Evolutionary conservation across 2,797 vertebrate genomes (phyloP).

Genomic region (Sebastolobus alascanus): DNA sequence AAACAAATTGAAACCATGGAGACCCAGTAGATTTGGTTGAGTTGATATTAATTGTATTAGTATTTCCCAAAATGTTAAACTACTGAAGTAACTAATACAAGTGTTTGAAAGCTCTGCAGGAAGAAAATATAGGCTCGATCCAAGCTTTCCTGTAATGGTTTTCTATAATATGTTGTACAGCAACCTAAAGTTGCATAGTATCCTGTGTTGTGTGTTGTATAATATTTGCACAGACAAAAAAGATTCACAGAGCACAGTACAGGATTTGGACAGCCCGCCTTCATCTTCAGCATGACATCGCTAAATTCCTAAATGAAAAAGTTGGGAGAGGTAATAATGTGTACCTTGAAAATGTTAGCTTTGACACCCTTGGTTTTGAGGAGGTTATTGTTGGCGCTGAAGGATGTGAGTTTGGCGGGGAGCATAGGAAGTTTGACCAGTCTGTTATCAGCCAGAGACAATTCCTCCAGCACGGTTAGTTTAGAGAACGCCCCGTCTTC

Average conservation of each 20-base stretch:
- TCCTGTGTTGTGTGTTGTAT: neutral
- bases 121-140: neutral
- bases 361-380: conserved; percentile 96
- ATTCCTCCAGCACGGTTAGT: conserved; percentile 90
- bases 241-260: neutral
- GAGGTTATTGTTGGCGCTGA: conserved; percentile 94
- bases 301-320: neutral
- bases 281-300: neutral
- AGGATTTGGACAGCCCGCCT: neutral
- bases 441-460: conserved; percentile 93
- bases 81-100: neutral
- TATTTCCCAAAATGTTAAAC: neutral
- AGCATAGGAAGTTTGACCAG: conserved; percentile 93
- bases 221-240: neutral
- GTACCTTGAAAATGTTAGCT: conserved; percentile 95
- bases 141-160: neutral
- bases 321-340: neutral
- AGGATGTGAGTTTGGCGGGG: conserved; percentile 89
- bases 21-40: neutral
- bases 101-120: neutral
- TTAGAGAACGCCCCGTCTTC: conserved; percentile 96
- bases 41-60: neutral
- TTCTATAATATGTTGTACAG: neutral
- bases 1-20: conserved; percentile 31
- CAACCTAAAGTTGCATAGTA: neutral